Evolutionary conservation across 2,113 vertebrate species (phyloP).

Genomic region (Forbesichthys agassizii): DNA sequence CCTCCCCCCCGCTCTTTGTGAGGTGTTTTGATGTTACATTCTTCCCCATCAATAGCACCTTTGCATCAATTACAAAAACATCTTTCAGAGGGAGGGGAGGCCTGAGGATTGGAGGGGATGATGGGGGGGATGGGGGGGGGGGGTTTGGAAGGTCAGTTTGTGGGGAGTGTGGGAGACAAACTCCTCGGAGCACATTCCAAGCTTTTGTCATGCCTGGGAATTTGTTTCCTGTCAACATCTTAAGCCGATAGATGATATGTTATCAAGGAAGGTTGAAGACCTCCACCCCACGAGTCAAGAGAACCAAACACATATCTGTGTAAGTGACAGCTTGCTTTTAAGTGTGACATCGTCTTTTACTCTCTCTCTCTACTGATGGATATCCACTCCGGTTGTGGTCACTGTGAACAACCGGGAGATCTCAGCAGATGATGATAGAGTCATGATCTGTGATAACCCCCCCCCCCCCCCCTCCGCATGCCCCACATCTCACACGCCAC

Average conservation of each 20-base stretch:
- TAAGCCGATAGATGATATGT: constrained; percentile 70
- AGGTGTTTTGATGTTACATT: constrained; percentile 73
- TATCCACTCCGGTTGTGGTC: constrained; percentile 27
- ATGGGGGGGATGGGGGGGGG: constrained; percentile 15
- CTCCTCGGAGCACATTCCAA: constrained; percentile 69
- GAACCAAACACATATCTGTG: constrained; percentile 47
- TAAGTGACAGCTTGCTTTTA: constrained; percentile 54
- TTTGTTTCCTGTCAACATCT: constrained; percentile 75
- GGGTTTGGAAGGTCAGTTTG: constrained; percentile 7
- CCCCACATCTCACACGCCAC: neutral
- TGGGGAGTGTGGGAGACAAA: constrained; percentile 68
- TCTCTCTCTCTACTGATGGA: constrained; percentile 35
- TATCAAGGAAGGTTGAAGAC: constrained; percentile 55
- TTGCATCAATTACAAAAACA: constrained; percentile 77
- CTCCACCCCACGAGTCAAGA: constrained; percentile 15
- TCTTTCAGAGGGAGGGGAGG: constrained; percentile 46
- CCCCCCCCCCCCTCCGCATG: neutral
- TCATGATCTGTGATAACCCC: constrained; percentile 24
- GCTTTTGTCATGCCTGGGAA: constrained; percentile 72
- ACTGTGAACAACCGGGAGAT: constrained; percentile 14
- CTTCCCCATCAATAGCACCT: constrained; percentile 74
- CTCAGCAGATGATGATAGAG: constrained; percentile 7
- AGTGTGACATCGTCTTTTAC: constrained; percentile 40
- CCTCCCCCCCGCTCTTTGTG: constrained; percentile 37
- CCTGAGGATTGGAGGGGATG: constrained; percentile 26